A percentile compares a stretch with the other conserved stretches of the same genome.
Evolutionary conservation across 92 coral and sea anemone species (phyloP).

Genomic region (Galaxea fascicularis): DNA sequence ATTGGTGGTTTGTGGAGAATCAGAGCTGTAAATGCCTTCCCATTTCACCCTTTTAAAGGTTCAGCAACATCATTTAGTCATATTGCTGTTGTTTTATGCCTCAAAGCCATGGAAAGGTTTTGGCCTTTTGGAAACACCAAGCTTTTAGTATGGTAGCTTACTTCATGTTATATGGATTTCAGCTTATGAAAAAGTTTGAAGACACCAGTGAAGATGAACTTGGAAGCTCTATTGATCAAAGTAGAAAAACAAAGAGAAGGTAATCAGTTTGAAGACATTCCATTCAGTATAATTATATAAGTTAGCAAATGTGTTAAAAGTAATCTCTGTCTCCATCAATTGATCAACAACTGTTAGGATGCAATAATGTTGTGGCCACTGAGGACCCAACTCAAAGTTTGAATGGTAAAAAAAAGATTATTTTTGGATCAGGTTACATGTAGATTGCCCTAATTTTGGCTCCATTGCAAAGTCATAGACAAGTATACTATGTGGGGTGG

Average conservation of each 20-base stretch:
- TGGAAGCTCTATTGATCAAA: slow-evolving; percentile 80
- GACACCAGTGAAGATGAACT: slow-evolving; percentile 87
- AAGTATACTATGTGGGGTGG: neutral
- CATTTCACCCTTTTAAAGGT: too few species aligned
- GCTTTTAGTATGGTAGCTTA: too few species aligned
- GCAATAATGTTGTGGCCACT: too few species aligned
- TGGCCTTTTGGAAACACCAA: too few species aligned
- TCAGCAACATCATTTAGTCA: too few species aligned
- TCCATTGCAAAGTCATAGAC: neutral
- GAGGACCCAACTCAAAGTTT: too few species aligned
- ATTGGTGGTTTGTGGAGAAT: too few species aligned
- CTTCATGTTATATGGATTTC: neutral
- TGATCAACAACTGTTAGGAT: neutral
- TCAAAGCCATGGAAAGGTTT: too few species aligned
- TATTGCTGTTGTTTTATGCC: neutral
- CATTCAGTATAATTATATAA: neutral
- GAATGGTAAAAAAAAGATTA: neutral
- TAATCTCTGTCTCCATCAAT: neutral
- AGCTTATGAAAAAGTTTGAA: slow-evolving; percentile 81
- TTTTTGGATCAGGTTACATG: too few species aligned
- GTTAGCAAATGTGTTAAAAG: neutral
- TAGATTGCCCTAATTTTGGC: too few species aligned
- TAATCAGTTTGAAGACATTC: neutral
- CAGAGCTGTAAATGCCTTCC: too few species aligned
- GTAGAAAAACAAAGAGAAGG: slow-evolving; percentile 80